A percentile compares a stretch with the other conserved stretches of the same genome.
phyloP scores from a whole-genome alignment of 2,797 vertebrate genomes.

The Molossus alvarezi region DNA sequence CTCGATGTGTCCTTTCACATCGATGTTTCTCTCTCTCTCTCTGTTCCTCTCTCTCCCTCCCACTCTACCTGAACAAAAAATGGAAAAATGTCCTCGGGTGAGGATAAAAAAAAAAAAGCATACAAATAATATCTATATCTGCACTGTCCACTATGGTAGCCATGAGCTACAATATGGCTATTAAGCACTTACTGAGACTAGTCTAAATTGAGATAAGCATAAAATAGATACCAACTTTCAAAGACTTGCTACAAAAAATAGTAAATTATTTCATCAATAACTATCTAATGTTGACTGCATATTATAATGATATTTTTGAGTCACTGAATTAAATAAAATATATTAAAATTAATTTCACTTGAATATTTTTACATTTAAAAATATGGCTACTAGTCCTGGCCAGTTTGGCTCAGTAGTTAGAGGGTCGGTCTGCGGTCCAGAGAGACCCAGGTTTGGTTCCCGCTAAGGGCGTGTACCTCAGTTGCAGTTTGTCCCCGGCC shows the following conservation, averaged over 20 bases:
- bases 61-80: too few relatives aligned
- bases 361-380: constrained; percentile 23
- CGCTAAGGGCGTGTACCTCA: neutral
- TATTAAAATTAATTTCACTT: constrained; percentile 49
- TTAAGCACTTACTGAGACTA: neutral
- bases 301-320: constrained; percentile 42
- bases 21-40: too few relatives aligned
- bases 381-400: neutral
- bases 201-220: neutral
- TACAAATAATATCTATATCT: neutral
- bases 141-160: neutral
- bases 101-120: too few relatives aligned
- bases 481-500: neutral
- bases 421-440: neutral
- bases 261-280: constrained; percentile 9
- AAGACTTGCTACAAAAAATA: constrained; percentile 54
- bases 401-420: too few relatives aligned
- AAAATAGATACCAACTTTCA: constrained; percentile 6
- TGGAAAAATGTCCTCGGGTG: too few relatives aligned
- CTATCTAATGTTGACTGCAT: neutral
- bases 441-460: neutral
- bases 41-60: too few relatives aligned
- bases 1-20: too few relatives aligned
- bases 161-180: neutral
- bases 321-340: constrained; percentile 34